Evolutionary conservation across 1,140 invertebrate species (phyloP).

Genomic region (Pseudomyrmex flavicornis): DNA sequence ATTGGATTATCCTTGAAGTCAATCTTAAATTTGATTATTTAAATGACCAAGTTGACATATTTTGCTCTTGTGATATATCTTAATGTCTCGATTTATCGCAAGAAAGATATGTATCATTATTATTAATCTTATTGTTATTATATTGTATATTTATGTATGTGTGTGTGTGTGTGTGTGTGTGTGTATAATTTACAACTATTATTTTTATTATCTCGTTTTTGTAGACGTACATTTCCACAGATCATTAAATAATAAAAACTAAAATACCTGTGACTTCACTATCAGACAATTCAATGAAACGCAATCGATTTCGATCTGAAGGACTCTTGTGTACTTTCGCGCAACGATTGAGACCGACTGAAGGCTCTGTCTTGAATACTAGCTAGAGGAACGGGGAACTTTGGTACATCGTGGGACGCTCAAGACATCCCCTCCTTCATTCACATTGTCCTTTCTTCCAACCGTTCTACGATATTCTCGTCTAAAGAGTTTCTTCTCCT

Average conservation of each 20-base stretch:
- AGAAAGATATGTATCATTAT: too few relatives aligned
- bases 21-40: too few relatives aligned
- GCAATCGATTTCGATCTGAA: constrained; percentile 26
- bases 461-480: constrained; percentile 28
- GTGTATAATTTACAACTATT: too few relatives aligned
- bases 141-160: too few relatives aligned
- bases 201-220: too few relatives aligned
- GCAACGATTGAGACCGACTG: constrained; percentile 50
- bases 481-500: constrained; percentile 66
- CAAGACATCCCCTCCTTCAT: constrained; percentile 61
- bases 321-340: constrained; percentile 51
- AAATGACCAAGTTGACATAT: too few relatives aligned
- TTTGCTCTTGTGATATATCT: too few relatives aligned
- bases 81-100: too few relatives aligned
- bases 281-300: constrained; percentile 14
- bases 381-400: constrained; percentile 57
- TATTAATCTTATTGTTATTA: too few relatives aligned
- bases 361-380: constrained; percentile 35
- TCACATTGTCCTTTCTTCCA: constrained; percentile 11
- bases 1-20: too few relatives aligned
- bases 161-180: too few relatives aligned
- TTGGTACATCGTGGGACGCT: constrained; percentile 62
- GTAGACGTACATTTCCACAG: too few relatives aligned
- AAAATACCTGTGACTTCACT: constrained; percentile 47
- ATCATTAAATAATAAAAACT: neutral